Conservation (phyloP, 2,888 invertebrate species). For the Standfussiana lucernea region DNA sequence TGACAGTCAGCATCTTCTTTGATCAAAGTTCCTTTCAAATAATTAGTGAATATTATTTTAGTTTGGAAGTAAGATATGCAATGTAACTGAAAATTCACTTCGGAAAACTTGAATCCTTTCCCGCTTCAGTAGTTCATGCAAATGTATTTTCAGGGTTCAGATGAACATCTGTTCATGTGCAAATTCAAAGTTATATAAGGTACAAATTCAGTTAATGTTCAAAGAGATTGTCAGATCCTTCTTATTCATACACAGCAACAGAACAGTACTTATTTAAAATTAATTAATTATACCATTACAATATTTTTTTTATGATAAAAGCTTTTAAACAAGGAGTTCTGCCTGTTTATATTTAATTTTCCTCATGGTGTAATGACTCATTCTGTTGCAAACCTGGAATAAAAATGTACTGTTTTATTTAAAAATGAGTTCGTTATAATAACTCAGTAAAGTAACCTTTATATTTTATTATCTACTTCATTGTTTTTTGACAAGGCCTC, state of each 20-base stretch:
- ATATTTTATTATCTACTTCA: neutral
- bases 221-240: neutral
- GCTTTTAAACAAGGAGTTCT: neutral
- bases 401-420: neutral
- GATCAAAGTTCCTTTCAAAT: neutral
- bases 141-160: constrained; percentile 14
- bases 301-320: neutral
- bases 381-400: constrained; percentile 9
- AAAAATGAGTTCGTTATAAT: neutral
- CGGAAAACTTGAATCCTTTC: constrained; percentile 8
- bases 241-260: neutral
- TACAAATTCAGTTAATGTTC: neutral
- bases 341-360: constrained; percentile 24
- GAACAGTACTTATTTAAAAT: neutral
- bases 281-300: neutral
- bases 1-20: neutral
- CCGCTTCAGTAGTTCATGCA: constrained; percentile 9
- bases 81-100: constrained; percentile 11
- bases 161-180: neutral
- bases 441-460: neutral
- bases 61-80: neutral
- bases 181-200: neutral
- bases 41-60: neutral
- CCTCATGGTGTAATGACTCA: constrained; percentile 68
- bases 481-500: neutral